Percentiles rank a stretch among this genome's conserved stretches.
phyloP scores from a whole-genome alignment of 2,888 invertebrate species.

The Ormyrus labotus region DNA sequence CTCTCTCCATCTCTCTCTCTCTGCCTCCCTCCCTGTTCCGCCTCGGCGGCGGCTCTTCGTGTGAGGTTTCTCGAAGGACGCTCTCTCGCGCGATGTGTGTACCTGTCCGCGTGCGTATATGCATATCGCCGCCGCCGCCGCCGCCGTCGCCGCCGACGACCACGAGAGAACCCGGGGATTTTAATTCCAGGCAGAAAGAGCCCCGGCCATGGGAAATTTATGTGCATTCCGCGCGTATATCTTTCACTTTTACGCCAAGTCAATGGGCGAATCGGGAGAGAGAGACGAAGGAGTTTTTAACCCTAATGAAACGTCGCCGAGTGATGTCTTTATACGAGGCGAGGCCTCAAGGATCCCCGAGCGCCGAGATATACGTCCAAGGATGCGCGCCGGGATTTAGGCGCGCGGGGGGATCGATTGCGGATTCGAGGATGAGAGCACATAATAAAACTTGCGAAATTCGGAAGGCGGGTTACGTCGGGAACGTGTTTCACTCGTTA shows the following conservation, averaged over 20 bases:
- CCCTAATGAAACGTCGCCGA: neutral
- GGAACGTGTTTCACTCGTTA: no score
- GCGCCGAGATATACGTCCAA: no score
- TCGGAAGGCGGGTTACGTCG: no score
- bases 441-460: no score
- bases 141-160: neutral
- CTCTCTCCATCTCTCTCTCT: conserved; percentile 16
- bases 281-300: neutral
- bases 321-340: no score
- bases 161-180: conserved; percentile 24
- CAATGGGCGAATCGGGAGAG: conserved; percentile 18
- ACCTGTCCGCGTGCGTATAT: conserved; percentile 9
- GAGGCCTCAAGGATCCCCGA: no score
- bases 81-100: neutral
- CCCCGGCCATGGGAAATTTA: conserved; percentile 51
- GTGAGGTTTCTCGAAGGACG: conserved; percentile 53
- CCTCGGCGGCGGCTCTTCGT: conserved; percentile 19
- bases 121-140: neutral
- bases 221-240: conserved; percentile 45
- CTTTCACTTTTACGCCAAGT: conserved; percentile 38
- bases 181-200: conserved; percentile 50
- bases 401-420: no score
- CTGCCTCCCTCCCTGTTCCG: neutral
- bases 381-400: no score
- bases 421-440: no score